Base-by-base conservation (phyloP, 2,888 invertebrate species). In the Cantharis rufa region DNA sequence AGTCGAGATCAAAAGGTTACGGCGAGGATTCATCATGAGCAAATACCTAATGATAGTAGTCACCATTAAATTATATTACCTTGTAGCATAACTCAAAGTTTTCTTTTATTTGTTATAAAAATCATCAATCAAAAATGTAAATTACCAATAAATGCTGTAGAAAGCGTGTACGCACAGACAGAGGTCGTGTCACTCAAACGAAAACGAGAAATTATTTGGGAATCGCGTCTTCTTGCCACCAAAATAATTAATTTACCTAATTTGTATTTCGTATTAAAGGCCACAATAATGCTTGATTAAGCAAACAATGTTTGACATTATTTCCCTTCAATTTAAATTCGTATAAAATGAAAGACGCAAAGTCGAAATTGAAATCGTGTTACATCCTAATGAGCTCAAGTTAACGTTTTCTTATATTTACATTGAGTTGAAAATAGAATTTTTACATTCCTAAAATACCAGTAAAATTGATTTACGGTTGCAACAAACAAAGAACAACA, bases 1-100 rank as follows among this genome's bases (percentile, higher is more conserved):
- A 72, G 72, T 71, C 18, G 15, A 18, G 73, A 69, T 73, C 73
- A 69, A 69, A 62, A 73, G 73, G 73, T 73, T 72, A 64, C 64
- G 9, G n/a, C 48, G 48, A 48, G 48, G 48, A 48, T 48, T 48
- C 48, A 48, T 48, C 48, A 48, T 48, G 48, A 48, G 48, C 48
- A 48, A 48, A 48, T 48, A 48, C 48, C 48, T 48, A 48, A 48
- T 48, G 48, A 48, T 48, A 48, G n/a, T 48, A 48, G 48, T 48
- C 48, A 48, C 48, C 48, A 48, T 48, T 48, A 48, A 48, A 48
- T 48, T 48, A 48, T 48, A 48, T 48, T 48, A n/a, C 48, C 48
- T 48, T n/a, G 48, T 48, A 48, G n/a, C 48, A 48, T 48, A 48
- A 48, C 48, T 48, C 48, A 48, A 48, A 48, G 1, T n/a, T 48